Base-by-base conservation (phyloP, 2,113 vertebrate species). In the Pseudorhombus dupliciocellatus region DNA sequence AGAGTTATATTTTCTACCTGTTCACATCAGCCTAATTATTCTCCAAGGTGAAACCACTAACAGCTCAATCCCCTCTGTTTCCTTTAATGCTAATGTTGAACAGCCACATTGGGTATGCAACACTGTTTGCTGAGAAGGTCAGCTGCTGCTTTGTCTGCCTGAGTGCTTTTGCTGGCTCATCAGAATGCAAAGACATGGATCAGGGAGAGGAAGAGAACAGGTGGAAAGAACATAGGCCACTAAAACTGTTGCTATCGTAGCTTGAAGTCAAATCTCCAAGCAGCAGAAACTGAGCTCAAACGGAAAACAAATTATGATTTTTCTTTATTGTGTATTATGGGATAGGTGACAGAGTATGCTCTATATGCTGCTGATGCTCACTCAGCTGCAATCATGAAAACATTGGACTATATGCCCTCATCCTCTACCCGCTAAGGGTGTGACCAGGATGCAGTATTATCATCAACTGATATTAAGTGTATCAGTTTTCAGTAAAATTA, bases 171-270 rank as follows among this genome's bases (percentile, higher is more conserved):
- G 86, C 89, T 83, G 80, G 62, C 80, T 90, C 88, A 90, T 90
- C 87, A 87, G 70, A 90, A 90, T 89, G 83, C 89, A 90, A 83
- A 88, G 85, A 83, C 87, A 78, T 73, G 73, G 64, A 75, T 74
- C 72, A 77, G 55, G 80, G 68, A 30, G 74, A 64, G 83, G 53
- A 63, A 61, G 44, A 69, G 75, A 89, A 78, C 72, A 73, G 77
- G 85, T 87, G 77, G 79, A 88, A 85, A 73, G 69, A 86, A 79
- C 67, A 66, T 28, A 70, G 59, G 50, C 26, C 25, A 56, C 22
- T 66, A 62, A 80, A 87, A 61, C 48, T 2, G 18, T 77, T 58
- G 56, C 51, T 40, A 63, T 87, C 58, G 16, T 18, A 54, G 54
- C 34, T 18, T 20, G 37, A 65, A 55, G 7, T 28, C 21, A 1